Base-by-base conservation (phyloP, 2,888 invertebrate species). In the Aspidiotus rigidus region DNA sequence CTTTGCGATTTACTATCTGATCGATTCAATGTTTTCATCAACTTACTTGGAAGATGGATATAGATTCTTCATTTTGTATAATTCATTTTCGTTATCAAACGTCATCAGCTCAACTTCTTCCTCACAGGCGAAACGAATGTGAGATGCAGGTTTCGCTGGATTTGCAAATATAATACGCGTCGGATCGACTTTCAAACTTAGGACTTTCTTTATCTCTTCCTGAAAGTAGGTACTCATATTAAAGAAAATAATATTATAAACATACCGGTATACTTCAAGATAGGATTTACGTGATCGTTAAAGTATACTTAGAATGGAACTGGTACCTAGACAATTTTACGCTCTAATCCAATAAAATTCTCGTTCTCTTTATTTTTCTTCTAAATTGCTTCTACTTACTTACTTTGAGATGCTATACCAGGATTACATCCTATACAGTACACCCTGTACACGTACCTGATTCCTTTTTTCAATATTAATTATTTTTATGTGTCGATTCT, bases 101-200 rank as follows among this genome's bases (percentile, higher is more conserved):
- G 95, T 96, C 88, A 95, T 93, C 71, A 85, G 83, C 75, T 84
- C 81, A 42, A 97, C 89, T 16, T 88, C 85, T 42, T 84, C 82
- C 62, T 85, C 82, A 17, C 85, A 83, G 64, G 96, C 92, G 80
- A 89, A 87, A 62, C 87, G 86, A 77, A 97, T 86, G 80, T 94
- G 94, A 61, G 93, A 93, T 62, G 87, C 85, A 75, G 92, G 91
- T 80, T 96, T 97, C 74, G 94, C 93, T 0, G 96, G 95, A 81
- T 97, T 95, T 72, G 97, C 96, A 80, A 93, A 97, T 76, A 97
- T 92, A 73, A 97, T 94, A 74, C 90, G 87, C 76, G 84, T 82
- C 0, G 90, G 83, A 56, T 83, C 80, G 7, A 93, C 88, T 41
- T 91, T 91, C 72, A 91, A 78, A 13, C 82, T 82, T 73, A 91